Base-by-base conservation (phyloP, 2,888 invertebrate genomes). In the Diabrotica balteata region DNA sequence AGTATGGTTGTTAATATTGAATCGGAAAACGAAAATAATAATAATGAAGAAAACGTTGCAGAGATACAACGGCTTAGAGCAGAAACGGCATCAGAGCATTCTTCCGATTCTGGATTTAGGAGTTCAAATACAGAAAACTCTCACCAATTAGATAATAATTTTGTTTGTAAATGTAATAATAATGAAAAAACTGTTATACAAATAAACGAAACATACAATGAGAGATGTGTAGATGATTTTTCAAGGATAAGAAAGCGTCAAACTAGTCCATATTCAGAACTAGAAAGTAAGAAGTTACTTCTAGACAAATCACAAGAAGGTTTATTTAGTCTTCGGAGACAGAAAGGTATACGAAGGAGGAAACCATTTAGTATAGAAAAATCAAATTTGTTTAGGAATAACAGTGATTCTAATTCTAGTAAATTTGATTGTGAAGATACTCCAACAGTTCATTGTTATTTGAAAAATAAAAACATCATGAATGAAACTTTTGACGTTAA, bases 291-390 rank as follows among this genome's bases (percentile, higher is more conserved):
- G 69, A 71, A 75, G 22, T 42, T 73, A 11, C 68, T 72, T 65
- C 43, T 76, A 43, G 77, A 80, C 11, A 71, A 68, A 50, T 74
- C 75, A 8, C 67, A 63, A 43, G 73, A 72, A 82, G 59, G 59
- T 7, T 49, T 66, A 3, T 81, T 80, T 66, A 80, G 80, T 4
- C 78, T 89, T 47, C 87, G 86, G 78, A 83, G 89, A 22, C 89
- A 89, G 78, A 86, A 84, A 73, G 88, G 89, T 74, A 87, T 89
- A 11, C 82, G 89, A 4, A 84, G 88, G 70, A 86, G 87, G 73
- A 87, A 86, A 70, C 74, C 76, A 7, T 63, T 72, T 11, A 73
- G 76, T 50, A 67, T 61, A 7, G 70, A 63, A 17, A 74, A 75
- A 64, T 66, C 68, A 0, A 68, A 70, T 50, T 22, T 42, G 0